A percentile compares a stretch with the other conserved stretches of the same genome.
Conservation (phyloP, 2,797 vertebrate genomes). For the Tamandua tetradactyla region DNA sequence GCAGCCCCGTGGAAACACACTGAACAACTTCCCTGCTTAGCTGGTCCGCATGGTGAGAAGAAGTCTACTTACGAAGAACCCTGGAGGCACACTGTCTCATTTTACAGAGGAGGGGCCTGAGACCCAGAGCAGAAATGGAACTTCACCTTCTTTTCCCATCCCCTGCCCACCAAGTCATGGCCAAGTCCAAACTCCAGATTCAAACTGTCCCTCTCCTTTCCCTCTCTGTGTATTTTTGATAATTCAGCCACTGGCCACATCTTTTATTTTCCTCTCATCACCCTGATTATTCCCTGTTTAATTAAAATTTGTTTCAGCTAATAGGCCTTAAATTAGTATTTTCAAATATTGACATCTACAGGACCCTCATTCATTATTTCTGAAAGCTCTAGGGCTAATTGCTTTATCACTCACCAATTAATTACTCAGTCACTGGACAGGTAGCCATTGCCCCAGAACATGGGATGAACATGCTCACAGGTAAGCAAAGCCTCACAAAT, state of each 20-base stretch:
- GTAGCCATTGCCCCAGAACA: constrained; percentile 70
- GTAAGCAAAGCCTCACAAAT: neutral
- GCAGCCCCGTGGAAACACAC: accelerated
- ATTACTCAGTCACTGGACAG: constrained; percentile 77
- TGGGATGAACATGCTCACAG: constrained; percentile 36
- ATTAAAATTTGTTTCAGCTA: constrained; percentile 83
- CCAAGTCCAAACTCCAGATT: neutral
- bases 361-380: constrained; percentile 83
- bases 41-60: neutral
- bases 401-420: constrained; percentile 81
- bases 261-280: constrained; percentile 79
- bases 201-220: neutral
- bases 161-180: neutral
- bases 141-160: neutral
- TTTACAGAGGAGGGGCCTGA: neutral
- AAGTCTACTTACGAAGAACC: neutral
- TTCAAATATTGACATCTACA: constrained; percentile 83
- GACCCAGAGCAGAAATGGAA: neutral
- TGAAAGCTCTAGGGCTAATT: constrained; percentile 81
- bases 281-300: constrained; percentile 82
- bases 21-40: neutral
- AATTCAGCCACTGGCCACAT: constrained; percentile 63
- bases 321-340: constrained; percentile 80
- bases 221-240: neutral
- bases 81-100: neutral